Base-by-base conservation (phyloP, 2,888 invertebrate genomes). In the Aspidiotus rigidus region DNA sequence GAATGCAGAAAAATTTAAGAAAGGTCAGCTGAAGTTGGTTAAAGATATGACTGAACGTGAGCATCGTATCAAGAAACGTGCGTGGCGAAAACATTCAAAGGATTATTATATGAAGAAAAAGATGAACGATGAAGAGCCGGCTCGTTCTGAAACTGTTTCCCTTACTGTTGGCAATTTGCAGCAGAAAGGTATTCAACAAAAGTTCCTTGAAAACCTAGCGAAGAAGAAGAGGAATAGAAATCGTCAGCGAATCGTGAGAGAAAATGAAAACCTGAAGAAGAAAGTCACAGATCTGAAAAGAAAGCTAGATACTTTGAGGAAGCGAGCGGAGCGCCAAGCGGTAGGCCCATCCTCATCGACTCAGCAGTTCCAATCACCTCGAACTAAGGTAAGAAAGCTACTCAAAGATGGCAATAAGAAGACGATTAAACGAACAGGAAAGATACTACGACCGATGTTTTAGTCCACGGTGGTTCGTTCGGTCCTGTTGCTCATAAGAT, bases 31-130 rank as follows among this genome's bases (percentile, higher is more conserved):
- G 49, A 44, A 44, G 49, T 44, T 44, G 49, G 49, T 44, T 11
- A 44, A 44, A 44, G 49, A 44, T 44, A 44, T 44, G 49, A 44
- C 49, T 44, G 49, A 44, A 44, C 49, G 49, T 44, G 49, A 44
- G 49, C 49, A 44, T 44, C 49, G 49, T 11, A 44, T 44, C 49
- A 44, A 44, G 49, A 44, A 44, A 44, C 49, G 49, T 11, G 49
- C 11, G 49, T 44, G 49, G 49, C 49, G 49, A 44, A 44, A 44
- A 44, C 49, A 44, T 44, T 44, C 49, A 11, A 44, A 44, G 49
- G 49, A 44, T 44, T 44, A 44, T 44, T 44, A 44, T 44, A 44
- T 11, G 11, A 44, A 44, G 49, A 44, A 44, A 11, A 44, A 44
- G 49, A 44, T 44, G 49, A 44, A 44, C 49, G 49, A 44, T 44